Conservation (phyloP, 1,140 invertebrate species). For the Lamellibrachia luymesi region DNA sequence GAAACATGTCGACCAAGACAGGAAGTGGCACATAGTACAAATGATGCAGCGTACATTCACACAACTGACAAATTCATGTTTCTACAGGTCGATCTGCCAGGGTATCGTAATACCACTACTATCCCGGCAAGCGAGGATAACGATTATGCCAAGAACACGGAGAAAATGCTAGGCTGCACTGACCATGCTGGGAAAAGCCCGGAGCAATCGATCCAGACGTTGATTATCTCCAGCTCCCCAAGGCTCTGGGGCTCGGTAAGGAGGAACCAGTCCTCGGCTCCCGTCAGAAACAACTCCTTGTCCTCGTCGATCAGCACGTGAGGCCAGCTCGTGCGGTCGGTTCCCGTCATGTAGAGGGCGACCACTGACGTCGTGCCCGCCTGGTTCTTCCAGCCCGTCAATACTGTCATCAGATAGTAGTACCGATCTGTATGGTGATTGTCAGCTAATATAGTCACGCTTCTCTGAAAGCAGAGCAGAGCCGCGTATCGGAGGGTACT, state of each 20-base stretch:
- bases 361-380: constrained; percentile 2
- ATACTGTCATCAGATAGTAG: constrained; percentile 14
- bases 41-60: too few species aligned
- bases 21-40: too few species aligned
- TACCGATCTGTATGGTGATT: background rate
- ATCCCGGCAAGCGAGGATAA: too few species aligned
- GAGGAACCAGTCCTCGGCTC: constrained; percentile 13
- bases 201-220: constrained; percentile 9
- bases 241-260: background rate
- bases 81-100: too few species aligned
- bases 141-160: too few species aligned
- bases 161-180: background rate
- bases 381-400: constrained; percentile 11
- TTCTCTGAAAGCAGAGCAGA: background rate
- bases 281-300: constrained; percentile 7
- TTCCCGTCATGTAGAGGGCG: background rate
- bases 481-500: background rate
- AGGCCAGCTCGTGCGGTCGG: background rate
- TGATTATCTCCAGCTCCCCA: background rate
- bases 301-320: background rate
- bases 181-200: background rate
- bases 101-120: too few species aligned
- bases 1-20: too few species aligned
- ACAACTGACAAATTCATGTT: too few species aligned
- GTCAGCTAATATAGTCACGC: background rate